Evolutionary conservation across 1,140 invertebrate genomes (phyloP).

Genomic region (Hyles vespertilio): DNA sequence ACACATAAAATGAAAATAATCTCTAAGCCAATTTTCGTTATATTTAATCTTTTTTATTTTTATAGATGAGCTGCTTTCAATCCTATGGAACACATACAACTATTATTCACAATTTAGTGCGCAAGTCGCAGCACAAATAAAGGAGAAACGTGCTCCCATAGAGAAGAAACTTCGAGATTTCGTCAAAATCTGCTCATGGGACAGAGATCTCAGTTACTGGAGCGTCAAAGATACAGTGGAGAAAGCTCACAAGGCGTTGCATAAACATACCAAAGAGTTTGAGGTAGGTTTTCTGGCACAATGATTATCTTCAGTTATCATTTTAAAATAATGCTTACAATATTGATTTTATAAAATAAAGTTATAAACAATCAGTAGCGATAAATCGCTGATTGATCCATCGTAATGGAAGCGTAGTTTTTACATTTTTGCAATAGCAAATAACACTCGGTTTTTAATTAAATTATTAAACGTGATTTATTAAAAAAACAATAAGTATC

Average conservation of each 20-base stretch:
- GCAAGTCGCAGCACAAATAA: slow-evolving; percentile 80
- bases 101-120: slow-evolving; percentile 90
- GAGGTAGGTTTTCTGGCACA: slow-evolving; percentile 41
- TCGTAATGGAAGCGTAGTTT: no score
- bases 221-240: slow-evolving; percentile 92
- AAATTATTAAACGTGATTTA: no score
- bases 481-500: no score
- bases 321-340: background rate
- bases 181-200: slow-evolving; percentile 97
- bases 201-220: slow-evolving; percentile 94
- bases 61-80: slow-evolving; percentile 77
- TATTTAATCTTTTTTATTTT: slow-evolving; percentile 12
- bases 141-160: slow-evolving; percentile 83
- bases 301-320: no score
- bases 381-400: no score
- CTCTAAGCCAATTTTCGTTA: no score
- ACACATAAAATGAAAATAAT: no score
- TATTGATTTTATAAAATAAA: no score
- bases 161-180: slow-evolving; percentile 95
- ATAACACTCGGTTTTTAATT: no score
- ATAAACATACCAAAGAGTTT: slow-evolving; percentile 91
- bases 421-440: no score
- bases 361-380: no score
- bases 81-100: slow-evolving; percentile 90
- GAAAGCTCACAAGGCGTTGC: slow-evolving; percentile 91